These are phyloP conservation scores for Patella ulyssiponensis DNA, from an alignment of 2,888 invertebrate species.

Conservation along the genomic window DNA sequence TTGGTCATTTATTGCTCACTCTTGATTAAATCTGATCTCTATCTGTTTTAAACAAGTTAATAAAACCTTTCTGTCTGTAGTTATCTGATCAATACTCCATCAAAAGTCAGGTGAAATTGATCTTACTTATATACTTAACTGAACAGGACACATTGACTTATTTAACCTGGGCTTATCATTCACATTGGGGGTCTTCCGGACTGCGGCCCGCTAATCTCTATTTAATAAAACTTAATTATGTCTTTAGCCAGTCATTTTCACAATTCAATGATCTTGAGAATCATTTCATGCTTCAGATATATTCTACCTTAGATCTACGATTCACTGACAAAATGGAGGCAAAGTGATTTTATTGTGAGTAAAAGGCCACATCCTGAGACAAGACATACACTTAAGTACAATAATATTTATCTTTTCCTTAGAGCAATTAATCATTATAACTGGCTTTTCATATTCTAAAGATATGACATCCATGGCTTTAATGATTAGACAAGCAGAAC, in stretches of 20 bases:
- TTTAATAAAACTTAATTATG: too few relatives aligned
- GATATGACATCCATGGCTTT: not conserved
- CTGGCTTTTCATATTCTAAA: slow-evolving; percentile 3
- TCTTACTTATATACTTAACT: not conserved
- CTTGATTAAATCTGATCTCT: not conserved
- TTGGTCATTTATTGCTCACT: not conserved
- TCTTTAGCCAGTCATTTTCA: not conserved
- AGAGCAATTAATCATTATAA: slow-evolving; percentile 6
- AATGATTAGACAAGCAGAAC: slow-evolving; percentile 2
- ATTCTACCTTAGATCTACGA: not conserved
- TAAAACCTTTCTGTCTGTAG: not conserved
- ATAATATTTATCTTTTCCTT: slow-evolving; percentile 7
- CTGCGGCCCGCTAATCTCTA: not conserved
- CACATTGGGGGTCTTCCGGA: slow-evolving; percentile 1
- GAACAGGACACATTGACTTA: not conserved
- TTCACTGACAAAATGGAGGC: not conserved
- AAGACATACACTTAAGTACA: slow-evolving; percentile 3
- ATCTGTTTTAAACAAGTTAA: slow-evolving; percentile 8
- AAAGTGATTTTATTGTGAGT: not conserved
- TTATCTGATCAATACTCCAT: not conserved
- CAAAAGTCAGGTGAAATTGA: not conserved
- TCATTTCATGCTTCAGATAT: not conserved
- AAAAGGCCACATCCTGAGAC: not conserved
- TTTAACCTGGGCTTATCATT: not conserved
- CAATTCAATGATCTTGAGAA: not conserved